Evolutionary conservation across 2,797 vertebrate genomes (phyloP).

Genomic region (Muscicapa comitata): DNA sequence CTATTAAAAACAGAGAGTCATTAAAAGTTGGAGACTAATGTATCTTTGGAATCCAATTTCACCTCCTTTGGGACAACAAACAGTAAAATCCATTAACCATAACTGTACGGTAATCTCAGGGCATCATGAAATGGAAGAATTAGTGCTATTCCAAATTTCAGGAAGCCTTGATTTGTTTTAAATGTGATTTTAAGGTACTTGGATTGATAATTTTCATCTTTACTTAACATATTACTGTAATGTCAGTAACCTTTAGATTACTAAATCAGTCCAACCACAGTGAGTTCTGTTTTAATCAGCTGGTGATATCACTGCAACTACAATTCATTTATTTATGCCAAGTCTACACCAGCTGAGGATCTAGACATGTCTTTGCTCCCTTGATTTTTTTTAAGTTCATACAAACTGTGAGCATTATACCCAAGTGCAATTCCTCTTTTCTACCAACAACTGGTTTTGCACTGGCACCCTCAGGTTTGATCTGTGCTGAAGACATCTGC

Average conservation of each 20-base stretch:
- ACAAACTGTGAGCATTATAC: not conserved
- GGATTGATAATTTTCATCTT: not conserved
- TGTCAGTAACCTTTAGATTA: not conserved
- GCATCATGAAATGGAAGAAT: not conserved
- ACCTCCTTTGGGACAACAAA: constrained; percentile 1
- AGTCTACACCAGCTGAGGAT: constrained; percentile 3
- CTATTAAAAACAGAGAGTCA: not conserved
- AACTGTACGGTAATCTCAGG: not conserved
- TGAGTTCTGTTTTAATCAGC: not conserved
- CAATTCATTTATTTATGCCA: not conserved
- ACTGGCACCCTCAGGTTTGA: constrained; percentile 6
- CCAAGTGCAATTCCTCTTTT: not conserved
- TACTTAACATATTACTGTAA: not conserved
- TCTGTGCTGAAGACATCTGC: constrained; percentile 51
- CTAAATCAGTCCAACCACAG: not conserved
- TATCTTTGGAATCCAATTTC: constrained; percentile 32
- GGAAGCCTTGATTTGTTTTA: not conserved
- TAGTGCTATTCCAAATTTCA: not conserved
- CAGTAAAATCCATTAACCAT: constrained; percentile 30
- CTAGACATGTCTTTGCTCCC: not conserved
- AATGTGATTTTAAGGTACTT: not conserved
- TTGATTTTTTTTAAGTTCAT: not conserved
- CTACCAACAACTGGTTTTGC: not conserved
- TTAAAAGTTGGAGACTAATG: constrained; percentile 32
- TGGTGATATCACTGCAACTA: not conserved